phyloP scores from a whole-genome alignment of 2,797 vertebrate species.

The Adrianichthys oophorus region DNA sequence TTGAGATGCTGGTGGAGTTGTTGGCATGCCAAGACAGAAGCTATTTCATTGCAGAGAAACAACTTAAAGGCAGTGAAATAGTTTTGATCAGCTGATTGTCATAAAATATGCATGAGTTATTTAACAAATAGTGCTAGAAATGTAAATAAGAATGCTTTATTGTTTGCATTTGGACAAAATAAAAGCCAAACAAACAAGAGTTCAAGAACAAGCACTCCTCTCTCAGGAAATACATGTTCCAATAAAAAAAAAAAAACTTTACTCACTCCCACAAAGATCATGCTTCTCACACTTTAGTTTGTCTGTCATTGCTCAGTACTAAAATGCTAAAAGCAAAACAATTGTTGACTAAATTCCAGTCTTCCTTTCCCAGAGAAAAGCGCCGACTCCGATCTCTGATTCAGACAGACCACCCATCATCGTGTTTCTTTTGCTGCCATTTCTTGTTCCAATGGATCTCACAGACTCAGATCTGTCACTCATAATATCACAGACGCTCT shows the following conservation, averaged over 20 bases:
- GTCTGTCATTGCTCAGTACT: background rate
- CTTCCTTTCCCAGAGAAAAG: conserved; percentile 14
- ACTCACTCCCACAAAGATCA: conserved; percentile 11
- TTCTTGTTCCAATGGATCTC: conserved; percentile 33
- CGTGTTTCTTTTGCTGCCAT: conserved; percentile 12
- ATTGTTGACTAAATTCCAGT: conserved; percentile 34
- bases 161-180: too few species aligned
- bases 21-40: too few species aligned
- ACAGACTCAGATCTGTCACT: conserved; percentile 55
- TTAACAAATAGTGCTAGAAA: too few species aligned
- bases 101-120: too few species aligned
- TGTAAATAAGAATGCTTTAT: too few species aligned
- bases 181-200: too few species aligned
- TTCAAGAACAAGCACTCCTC: too few species aligned
- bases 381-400: conserved; percentile 35
- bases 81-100: too few species aligned
- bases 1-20: too few species aligned
- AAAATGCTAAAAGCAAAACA: too few species aligned
- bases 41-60: too few species aligned
- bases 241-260: conserved; percentile 33
- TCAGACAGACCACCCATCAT: conserved; percentile 26
- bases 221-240: conserved; percentile 4
- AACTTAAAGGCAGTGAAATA: too few species aligned
- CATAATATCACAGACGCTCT: conserved; percentile 49
- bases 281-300: background rate